Base-by-base conservation (phyloP, 2,888 invertebrate genomes). In the Pseudococcus viburni region DNA sequence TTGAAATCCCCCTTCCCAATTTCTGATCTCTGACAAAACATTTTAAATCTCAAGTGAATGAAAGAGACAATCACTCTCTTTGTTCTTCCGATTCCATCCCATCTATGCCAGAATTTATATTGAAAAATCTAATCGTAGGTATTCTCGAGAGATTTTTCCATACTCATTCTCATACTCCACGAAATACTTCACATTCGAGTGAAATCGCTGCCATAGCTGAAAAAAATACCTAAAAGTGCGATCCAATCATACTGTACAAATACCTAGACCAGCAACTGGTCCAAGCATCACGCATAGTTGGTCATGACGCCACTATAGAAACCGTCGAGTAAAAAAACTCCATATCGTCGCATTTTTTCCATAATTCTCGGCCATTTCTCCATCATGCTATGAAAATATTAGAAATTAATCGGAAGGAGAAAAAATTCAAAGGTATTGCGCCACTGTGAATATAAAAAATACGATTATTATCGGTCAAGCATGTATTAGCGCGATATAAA, bases 401-500 rank as follows among this genome's bases (percentile, higher is more conserved):
- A 83, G 80, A 83, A 83, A 83, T 83, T 83, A 83, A 46, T 83
- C 80, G 80, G 1, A 19, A 42, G 12, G 33, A 83, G 80, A 46
- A 83, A 77, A 77, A 46, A 46, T 83, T 46, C 46, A 46, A 46
- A 9, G 19, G 19, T 83, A 83, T 83, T 19, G 46, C 80, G 80
- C 80, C 80, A 83, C 26, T 64, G n/a, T 12, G 15, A n/a, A n/a
- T 8, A 42, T 8, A 83, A 83, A 42, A 42, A 83, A 46, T 33
- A 19, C 19, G 42, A 80, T 80, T 80, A 83, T 83, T 46, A 12
- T 83, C 46, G 46, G 80, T 83, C 80, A 42, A 83, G 80, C 80
- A 83, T 83, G 80, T 42, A 83, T 83, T 83, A 83, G 80, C 80
- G 15, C 80, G 46, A 42, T 8, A 83, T 83, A 83, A 46, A 83